phyloP scores from a whole-genome alignment of 2,888 invertebrate species.

The Drosophila sordidula region DNA sequence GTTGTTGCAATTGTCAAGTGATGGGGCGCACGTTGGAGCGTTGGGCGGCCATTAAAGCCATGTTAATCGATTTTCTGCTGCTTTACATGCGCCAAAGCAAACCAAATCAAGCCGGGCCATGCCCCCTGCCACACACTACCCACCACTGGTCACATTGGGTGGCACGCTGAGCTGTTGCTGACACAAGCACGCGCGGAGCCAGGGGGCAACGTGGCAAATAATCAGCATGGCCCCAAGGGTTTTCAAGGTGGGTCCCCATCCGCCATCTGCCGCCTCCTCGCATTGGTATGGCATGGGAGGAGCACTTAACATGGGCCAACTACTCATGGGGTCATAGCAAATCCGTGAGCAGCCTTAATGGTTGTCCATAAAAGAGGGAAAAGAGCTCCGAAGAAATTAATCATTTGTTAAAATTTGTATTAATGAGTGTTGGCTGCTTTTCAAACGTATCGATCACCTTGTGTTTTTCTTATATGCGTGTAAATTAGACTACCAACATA shows the following conservation, averaged over 20 bases:
- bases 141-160: not conserved
- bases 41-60: constrained; percentile 68
- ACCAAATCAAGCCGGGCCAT: constrained; percentile 13
- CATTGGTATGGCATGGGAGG: not conserved
- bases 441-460: constrained; percentile 15
- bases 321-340: constrained; percentile 30
- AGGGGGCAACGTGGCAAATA: constrained; percentile 60
- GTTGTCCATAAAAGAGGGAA: constrained; percentile 19
- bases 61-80: constrained; percentile 77
- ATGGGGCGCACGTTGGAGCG: constrained; percentile 12
- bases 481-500: not conserved
- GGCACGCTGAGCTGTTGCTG: constrained; percentile 50
- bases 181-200: constrained; percentile 40
- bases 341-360: constrained; percentile 36
- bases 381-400: constrained; percentile 37
- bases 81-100: constrained; percentile 45
- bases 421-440: constrained; percentile 44
- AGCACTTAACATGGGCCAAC: constrained; percentile 9
- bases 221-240: constrained; percentile 57
- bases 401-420: constrained; percentile 51
- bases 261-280: no score
- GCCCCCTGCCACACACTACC: not conserved
- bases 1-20: constrained; percentile 48
- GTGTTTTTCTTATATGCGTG: not conserved
- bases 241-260: constrained; percentile 24